These are phyloP conservation scores for Amphipoea oculea DNA, from an alignment of 2,888 invertebrate species.

Conservation along the genomic window DNA sequence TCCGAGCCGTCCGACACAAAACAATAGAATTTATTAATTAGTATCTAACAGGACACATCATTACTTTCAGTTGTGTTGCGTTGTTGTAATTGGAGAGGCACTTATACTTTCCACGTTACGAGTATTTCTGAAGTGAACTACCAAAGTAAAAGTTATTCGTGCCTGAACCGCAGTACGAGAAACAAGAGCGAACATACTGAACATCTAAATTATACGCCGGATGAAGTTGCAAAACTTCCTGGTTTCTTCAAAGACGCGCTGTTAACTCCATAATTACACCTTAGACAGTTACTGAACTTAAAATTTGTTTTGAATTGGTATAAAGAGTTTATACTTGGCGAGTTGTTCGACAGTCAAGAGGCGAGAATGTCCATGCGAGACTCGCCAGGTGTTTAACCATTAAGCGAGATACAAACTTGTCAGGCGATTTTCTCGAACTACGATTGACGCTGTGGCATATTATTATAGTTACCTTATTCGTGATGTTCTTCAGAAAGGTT, in stretches of 20 bases:
- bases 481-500: background rate
- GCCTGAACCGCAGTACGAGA: conserved; percentile 33
- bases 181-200: conserved; percentile 49
- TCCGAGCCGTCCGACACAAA: too few relatives aligned
- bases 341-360: background rate
- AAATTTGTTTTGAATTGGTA: conserved; percentile 66
- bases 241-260: conserved; percentile 53
- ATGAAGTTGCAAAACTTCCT: conserved; percentile 56
- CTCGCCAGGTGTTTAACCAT: background rate
- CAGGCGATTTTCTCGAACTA: too few relatives aligned
- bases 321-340: conserved; percentile 36
- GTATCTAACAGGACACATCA: background rate
- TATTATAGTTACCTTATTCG: background rate
- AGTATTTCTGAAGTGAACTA: conserved; percentile 23
- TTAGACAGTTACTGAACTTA: conserved; percentile 67
- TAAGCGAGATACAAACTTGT: too few relatives aligned
- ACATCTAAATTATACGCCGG: conserved; percentile 53
- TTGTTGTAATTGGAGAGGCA: background rate
- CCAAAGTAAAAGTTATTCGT: conserved; percentile 28
- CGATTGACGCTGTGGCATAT: background rate
- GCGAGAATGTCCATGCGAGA: too few relatives aligned
- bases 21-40: background rate
- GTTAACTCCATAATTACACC: conserved; percentile 67
- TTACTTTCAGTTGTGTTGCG: background rate
- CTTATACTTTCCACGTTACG: background rate